Evolutionary conservation across 2,888 invertebrate species (phyloP).

Genomic region (Lasioglossum leucozonium): DNA sequence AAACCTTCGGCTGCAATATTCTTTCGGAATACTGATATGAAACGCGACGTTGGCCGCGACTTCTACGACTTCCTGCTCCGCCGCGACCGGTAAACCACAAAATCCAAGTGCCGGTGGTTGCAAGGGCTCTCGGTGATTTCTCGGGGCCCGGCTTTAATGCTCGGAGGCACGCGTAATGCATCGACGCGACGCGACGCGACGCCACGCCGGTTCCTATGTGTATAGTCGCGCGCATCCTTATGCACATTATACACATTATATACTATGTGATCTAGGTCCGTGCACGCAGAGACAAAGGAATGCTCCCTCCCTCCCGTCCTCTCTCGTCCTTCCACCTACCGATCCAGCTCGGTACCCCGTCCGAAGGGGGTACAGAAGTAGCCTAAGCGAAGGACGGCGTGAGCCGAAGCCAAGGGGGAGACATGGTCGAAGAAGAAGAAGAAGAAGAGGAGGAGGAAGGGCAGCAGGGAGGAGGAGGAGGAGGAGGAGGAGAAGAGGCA

Average conservation of each 20-base stretch:
- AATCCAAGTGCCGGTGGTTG: neutral
- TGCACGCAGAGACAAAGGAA: conserved; percentile 83
- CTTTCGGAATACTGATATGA: neutral
- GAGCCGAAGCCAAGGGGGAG: conserved; percentile 60
- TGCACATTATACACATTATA: conserved; percentile 67
- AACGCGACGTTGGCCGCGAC: conserved; percentile 2
- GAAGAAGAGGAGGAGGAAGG: neutral
- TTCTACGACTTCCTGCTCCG: conserved; percentile 9
- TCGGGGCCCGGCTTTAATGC: neutral
- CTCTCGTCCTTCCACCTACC: conserved; percentile 74
- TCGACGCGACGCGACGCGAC: neutral
- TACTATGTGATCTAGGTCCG: conserved; percentile 76
- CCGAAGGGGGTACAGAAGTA: conserved; percentile 74
- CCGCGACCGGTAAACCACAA: conserved; percentile 19
- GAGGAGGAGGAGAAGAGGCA: conserved; percentile 65
- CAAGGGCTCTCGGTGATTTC: neutral
- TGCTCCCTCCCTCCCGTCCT: conserved; percentile 75
- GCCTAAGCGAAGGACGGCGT: conserved; percentile 70
- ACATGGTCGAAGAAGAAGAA: conserved; percentile 54
- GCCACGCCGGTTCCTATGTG: conserved; percentile 17
- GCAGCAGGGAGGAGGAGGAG: conserved; percentile 73
- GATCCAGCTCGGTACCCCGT: conserved; percentile 71
- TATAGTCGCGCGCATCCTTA: conserved; percentile 55
- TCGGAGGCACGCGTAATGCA: conserved; percentile 27
- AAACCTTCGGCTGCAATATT: neutral